Evolutionary conservation across 2,888 invertebrate species (phyloP), one percentile per base, ranked within the genome.

Genomic region (Cyrtodaria siliqua): DNA sequence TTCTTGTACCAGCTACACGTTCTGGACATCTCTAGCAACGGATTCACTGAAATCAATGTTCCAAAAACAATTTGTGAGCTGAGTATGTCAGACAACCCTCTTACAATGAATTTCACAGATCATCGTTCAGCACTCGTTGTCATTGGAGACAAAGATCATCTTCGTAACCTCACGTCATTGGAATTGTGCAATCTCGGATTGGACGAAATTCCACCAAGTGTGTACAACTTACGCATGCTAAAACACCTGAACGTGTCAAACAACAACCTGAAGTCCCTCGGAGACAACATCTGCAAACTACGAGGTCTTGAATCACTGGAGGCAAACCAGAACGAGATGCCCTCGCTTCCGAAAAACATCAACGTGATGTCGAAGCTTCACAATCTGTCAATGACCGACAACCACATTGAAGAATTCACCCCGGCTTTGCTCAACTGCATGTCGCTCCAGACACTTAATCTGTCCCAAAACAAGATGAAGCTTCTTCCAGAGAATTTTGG

Each of bases 401-500:
- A 92, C 68, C 76, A 80, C 16, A 84, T 92, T 23, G 77, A 76
- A 6, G 86, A 87, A 49, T 91, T 92, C 60, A 56, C 86, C 2
- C 80, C 84, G 0, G 84, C 78, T 20, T 56, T 92, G 9, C 82
- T 89, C 1, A 86, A 86, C 29, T 86, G 92, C 23, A 67, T 84
- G 12, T 86, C 86, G 4, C 81, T 92, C 20, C 84, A 90, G 66
- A 72, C 81, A 0, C 82, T 92, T 27, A 86, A 92, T 62, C 56
- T 92, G 78, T 88, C 89, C 0, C 62, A 86, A 66, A 92, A 92
- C 85, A 83, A 85, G 56, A 79, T 92, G 75, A 78, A 71, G 40
- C 71, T 88, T 3, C 82, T 92, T n/a, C 92, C 92, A 0, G 89
- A 91, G 6, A 84, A 92, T 78, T 91, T 92, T 59, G 91, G 91